Conservation (phyloP, 2,797 vertebrate genomes). For the Smutsia gigantea region DNA sequence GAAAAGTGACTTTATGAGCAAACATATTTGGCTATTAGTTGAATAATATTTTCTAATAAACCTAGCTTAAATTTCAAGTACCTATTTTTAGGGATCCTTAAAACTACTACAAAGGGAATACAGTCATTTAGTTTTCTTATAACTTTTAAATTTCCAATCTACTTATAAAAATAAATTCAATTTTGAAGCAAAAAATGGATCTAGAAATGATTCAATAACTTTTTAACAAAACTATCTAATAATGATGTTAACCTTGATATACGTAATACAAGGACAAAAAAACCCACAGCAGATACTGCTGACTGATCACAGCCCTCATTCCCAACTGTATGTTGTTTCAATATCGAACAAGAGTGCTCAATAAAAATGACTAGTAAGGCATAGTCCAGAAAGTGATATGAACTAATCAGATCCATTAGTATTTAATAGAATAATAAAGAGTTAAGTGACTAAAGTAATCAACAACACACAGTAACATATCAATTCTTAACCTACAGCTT, state of each 20-base stretch:
- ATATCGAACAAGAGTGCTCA: slow-evolving; percentile 20
- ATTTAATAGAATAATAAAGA: background rate
- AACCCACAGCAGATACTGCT: background rate
- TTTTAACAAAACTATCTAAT: background rate
- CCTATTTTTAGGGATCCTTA: slow-evolving; percentile 9
- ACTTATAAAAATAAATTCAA: slow-evolving; percentile 36
- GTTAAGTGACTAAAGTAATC: background rate
- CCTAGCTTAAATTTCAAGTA: slow-evolving; percentile 36
- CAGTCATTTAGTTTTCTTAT: background rate
- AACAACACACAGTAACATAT: background rate
- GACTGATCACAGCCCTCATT: background rate
- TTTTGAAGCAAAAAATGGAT: slow-evolving; percentile 3
- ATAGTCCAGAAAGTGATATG: background rate
- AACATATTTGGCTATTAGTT: background rate
- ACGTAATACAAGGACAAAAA: background rate
- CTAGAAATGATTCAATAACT: slow-evolving; percentile 2
- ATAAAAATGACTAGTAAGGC: slow-evolving; percentile 28
- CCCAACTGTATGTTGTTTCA: background rate
- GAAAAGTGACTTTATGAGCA: slow-evolving; percentile 55
- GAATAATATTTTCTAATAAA: slow-evolving; percentile 30
- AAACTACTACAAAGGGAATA: background rate
- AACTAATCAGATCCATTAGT: background rate
- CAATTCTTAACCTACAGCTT: slow-evolving; percentile 95
- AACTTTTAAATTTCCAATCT: slow-evolving; percentile 6
- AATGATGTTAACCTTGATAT: background rate